Base-by-base conservation (phyloP, 2,797 vertebrate species). In the Lagodon rhomboides region DNA sequence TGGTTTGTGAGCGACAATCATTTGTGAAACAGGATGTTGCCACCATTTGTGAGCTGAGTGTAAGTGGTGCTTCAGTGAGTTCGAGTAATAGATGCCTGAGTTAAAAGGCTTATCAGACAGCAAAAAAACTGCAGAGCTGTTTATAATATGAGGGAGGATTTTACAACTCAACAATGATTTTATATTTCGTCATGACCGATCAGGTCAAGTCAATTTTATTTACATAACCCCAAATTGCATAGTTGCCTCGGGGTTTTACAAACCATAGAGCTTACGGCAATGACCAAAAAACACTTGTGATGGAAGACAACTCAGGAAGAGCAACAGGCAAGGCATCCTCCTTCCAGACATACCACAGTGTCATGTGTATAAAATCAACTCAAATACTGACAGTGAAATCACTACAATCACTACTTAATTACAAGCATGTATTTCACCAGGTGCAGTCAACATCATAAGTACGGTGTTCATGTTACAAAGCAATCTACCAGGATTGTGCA, bases 131-230 rank as follows among this genome's bases (percentile, higher is more conserved):
- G 12, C 44, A 30, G 22, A 49, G 41, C 23, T 27, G 49, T 49
- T 56, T 43, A 34, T 49, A 6, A 17, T 38, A 49, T 30, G 16
- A 34, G 25, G 49, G 25, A 23, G 27, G 23, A 20, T 59, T 59
- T 66, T 0, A 58, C 54, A 20, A 17, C 43, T 58, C 17, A 43
- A n/a, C n/a, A 50, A 20, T 67, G 9, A 44, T 9, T 44, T 67
- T 41, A n/a, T 12, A 53, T 67, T 60, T 54, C 3, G 4, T 58
- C 51, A 44, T 44, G 25, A 22, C 10, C 6, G n/a, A 46, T 61
- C 20, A 38, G 25, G 27, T 53, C 20, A 38, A 41, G 27, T 60
- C 11, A 13, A 18, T n/a, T 69, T 47, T 61, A 69, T 76, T 68
- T 55, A 25, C 25, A 51, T 5, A 51, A 6, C 27, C 16, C 10